Conservation (phyloP, 2,113 vertebrate species). For the Trogon surrucura region DNA sequence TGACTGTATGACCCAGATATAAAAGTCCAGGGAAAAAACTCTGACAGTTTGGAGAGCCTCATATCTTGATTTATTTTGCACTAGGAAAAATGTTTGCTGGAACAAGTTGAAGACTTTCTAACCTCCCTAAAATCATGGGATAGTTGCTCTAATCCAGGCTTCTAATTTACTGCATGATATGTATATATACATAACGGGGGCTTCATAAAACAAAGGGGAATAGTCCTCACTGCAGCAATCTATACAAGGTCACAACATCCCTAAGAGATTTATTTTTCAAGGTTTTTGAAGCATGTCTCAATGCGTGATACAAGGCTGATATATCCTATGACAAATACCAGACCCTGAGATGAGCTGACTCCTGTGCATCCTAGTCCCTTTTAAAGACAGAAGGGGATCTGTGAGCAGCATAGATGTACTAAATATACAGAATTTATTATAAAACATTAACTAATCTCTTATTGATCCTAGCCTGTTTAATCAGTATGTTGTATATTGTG, state of each 20-base stretch:
- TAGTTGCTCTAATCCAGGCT: background rate
- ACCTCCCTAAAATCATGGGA: background rate
- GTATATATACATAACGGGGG: rapidly evolving
- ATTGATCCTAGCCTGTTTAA: background rate
- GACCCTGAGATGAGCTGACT: background rate
- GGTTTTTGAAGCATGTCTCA: background rate
- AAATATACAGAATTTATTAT: background rate
- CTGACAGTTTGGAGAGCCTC: background rate
- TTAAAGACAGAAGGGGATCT: background rate
- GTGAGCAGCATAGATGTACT: rapidly evolving
- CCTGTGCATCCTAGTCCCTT: background rate
- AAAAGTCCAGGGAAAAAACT: background rate
- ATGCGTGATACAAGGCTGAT: background rate
- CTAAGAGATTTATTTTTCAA: background rate
- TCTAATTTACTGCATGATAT: background rate
- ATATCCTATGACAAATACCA: background rate
- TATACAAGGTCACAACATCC: background rate
- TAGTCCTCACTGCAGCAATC: background rate
- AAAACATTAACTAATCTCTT: background rate
- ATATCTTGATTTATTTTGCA: background rate
- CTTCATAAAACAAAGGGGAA: background rate
- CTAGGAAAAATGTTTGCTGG: background rate
- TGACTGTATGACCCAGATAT: conserved; percentile 28
- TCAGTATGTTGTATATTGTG: background rate
- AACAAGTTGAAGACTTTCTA: background rate